These are phyloP conservation scores for Lumbricus terrestris DNA, from an alignment of 2,888 invertebrate species.

Conservation along the genomic window DNA sequence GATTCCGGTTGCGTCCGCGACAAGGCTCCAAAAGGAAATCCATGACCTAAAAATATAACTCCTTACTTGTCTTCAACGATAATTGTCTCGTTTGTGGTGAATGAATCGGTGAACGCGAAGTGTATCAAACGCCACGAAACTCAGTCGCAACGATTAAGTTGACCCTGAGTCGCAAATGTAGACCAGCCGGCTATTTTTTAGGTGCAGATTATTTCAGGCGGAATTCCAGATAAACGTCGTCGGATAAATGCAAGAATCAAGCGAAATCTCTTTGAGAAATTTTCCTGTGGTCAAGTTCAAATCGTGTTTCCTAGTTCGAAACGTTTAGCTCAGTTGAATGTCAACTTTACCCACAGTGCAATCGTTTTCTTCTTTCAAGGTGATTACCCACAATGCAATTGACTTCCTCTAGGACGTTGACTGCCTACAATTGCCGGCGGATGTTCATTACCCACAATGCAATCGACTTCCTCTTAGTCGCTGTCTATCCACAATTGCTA, in stretches of 20 bases:
- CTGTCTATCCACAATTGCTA: no score
- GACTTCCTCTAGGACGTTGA: background rate
- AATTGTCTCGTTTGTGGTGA: background rate
- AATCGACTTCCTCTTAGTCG: no score
- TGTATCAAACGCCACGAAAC: background rate
- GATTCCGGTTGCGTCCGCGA: background rate
- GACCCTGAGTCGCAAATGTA: background rate
- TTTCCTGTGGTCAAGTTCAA: background rate
- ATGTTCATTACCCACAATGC: background rate
- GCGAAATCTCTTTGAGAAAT: background rate
- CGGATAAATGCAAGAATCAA: background rate
- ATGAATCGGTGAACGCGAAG: background rate
- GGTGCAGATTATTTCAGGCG: no score
- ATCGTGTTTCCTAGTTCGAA: background rate
- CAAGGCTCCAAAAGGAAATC: background rate
- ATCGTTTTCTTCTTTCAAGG: background rate
- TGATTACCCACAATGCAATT: background rate
- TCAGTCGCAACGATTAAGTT: background rate
- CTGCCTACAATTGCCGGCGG: no score
- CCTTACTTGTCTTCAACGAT: background rate
- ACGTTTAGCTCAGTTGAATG: background rate
- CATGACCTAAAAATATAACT: background rate
- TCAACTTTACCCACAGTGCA: background rate
- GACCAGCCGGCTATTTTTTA: no score
- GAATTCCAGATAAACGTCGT: background rate